Percentiles rank a stretch among this genome's conserved stretches.
Conservation (phyloP, 2,888 invertebrate genomes). For the Aethes cnicana region DNA sequence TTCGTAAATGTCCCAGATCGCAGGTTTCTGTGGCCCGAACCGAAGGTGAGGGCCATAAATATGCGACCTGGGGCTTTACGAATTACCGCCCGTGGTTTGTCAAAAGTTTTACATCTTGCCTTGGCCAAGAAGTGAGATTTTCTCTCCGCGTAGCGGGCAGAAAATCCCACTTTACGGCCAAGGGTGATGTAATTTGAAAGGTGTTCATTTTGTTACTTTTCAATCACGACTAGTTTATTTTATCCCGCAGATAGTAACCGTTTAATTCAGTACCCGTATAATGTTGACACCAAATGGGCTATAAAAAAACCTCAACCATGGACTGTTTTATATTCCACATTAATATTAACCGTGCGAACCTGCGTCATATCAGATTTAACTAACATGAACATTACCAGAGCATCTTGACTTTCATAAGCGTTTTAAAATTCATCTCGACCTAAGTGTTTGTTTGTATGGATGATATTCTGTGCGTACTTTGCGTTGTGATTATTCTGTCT, state of each 20-base stretch:
- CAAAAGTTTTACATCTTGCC: too few species aligned
- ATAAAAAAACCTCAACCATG: conserved; percentile 21
- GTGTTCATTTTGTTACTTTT: neutral
- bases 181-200: neutral
- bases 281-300: conserved; percentile 24
- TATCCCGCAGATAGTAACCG: conserved; percentile 9
- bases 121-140: too few species aligned
- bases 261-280: conserved; percentile 41
- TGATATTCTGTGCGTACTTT: conserved; percentile 9
- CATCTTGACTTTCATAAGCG: conserved; percentile 56
- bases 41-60: too few species aligned
- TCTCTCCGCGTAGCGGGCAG: too few species aligned
- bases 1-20: too few species aligned
- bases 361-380: conserved; percentile 68
- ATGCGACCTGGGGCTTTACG: too few species aligned
- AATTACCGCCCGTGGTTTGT: too few species aligned
- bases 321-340: conserved; percentile 73
- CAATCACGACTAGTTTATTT: conserved; percentile 11
- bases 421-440: conserved; percentile 46
- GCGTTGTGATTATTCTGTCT: neutral
- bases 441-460: conserved; percentile 3
- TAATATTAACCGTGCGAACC: conserved; percentile 70
- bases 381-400: conserved; percentile 53
- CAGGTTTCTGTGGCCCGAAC: too few species aligned
- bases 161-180: too few species aligned